Base-by-base conservation (phyloP, 2,888 invertebrate species). In the Synergus laeviventris region DNA sequence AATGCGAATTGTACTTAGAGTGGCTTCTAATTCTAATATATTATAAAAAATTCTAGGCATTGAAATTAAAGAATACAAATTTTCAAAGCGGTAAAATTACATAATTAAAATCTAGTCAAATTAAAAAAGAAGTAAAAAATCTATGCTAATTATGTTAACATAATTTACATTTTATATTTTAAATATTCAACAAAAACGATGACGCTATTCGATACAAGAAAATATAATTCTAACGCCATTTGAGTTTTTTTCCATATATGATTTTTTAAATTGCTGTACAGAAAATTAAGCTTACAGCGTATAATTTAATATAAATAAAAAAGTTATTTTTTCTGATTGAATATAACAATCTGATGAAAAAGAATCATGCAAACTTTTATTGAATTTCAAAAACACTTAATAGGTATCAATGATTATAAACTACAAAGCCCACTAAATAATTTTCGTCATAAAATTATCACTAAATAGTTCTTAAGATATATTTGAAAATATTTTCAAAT, bases 281-380 rank as follows among this genome's bases (percentile, higher is more conserved):
- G 3, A 54, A 54, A 54, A 54, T 54, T 54, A n/a, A 54, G 18
- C 54, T 7, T 54, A 18, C n/a, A 8, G 18, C 54, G 18, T 54
- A 54, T 1, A 54, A 2, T 54, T 54, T 18, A 54, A 54, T 54
- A 5, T 54, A 54, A 54, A 54, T 54, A 54, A 54, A 54, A 54
- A 54, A 8, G 7, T 11, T 54, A 1, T 54, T 8, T 18, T 54
- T 54, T 0, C 0, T 18, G 18, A 9, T n/a, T 59, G 24, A 24
- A 59, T 21, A 59, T 59, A 59, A 59, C 24, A 59, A 24, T 24
- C 18, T 59, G 59, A 59, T 21, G 59, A 21, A 21, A 59, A 59
- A 59, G 24, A 12, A 59, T 59, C 59, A 59, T 59, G 59, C 59
- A 59, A 59, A 24, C 12, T 59, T 59, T 12, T 14, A 24, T 24